Conservation (phyloP, 2,113 vertebrate species). For the Saimiri boliviensis region DNA sequence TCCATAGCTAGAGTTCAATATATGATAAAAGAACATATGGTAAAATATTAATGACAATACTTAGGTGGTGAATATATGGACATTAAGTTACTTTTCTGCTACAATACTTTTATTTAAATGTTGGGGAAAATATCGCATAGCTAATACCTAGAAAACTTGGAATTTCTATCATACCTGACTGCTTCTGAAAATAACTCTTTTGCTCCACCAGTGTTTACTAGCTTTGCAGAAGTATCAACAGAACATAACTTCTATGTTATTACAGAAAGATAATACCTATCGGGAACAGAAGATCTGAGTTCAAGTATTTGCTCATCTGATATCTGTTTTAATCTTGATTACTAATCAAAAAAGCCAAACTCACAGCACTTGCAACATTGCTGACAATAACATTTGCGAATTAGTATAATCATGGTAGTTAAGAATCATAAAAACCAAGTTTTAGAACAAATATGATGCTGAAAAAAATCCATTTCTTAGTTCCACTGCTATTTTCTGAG, state of each 20-base stretch:
- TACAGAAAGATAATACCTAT: background rate
- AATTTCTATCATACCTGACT: background rate
- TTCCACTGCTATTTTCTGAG: background rate
- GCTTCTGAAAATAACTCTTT: background rate
- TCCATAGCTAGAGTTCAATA: background rate
- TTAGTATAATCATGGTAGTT: background rate
- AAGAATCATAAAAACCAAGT: background rate
- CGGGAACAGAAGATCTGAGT: background rate
- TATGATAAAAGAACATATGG: background rate
- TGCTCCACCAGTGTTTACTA: background rate
- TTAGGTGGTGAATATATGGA: background rate
- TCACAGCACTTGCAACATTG: background rate
- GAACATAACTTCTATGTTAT: background rate
- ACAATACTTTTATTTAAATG: background rate
- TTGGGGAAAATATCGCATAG: background rate
- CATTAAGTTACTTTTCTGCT: background rate
- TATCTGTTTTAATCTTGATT: background rate
- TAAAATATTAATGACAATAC: background rate
- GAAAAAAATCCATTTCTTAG: background rate
- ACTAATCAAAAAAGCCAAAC: background rate
- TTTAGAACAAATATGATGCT: background rate
- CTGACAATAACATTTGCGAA: background rate
- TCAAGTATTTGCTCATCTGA: background rate
- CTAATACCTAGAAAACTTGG: background rate
- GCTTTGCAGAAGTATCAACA: background rate